Base-by-base conservation (phyloP, 2,888 invertebrate species). In the Antheraea assamensis region DNA sequence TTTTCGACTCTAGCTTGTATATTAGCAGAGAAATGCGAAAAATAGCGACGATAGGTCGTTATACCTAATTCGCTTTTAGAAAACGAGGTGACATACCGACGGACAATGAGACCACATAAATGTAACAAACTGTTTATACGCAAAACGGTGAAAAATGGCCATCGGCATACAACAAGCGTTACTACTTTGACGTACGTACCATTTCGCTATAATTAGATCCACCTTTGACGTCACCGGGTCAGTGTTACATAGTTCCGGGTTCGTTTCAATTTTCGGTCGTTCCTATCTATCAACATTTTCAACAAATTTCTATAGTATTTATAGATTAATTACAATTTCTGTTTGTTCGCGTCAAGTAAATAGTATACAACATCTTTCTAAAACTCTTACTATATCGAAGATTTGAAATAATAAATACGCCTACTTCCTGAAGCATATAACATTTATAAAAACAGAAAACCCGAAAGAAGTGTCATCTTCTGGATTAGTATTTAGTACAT, bases 211-310 rank as follows among this genome's bases (percentile, higher is more conserved):
- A 58, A 66, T 66, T 31, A 66, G 66, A 66, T 17, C 17, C 66
- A 31, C 19, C 17, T 15, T 31, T 66, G 66, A 31, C 66, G 66
- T 66, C 66, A 19, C 4, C 31, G 66, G 66, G 66, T 66, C 31
- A 66, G 31, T 66, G 66, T 66, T 66, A 66, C 66, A 31, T 19
- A 30, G 31, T 66, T 30, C 66, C 66, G 66, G 66, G 66, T 66
- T 66, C 66, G 13, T 31, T 30, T 66, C 3, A 30, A 31, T 66
- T 31, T 66, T 30, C 66, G 31, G 30, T 21, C 31, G 66, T 66
- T 66, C 30, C 24, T 24, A 24, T 58, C 24, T 58, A 58, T 7
- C 13, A n/a, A 58, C 24, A 10, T 13, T 58, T 13, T 58, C 13
- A 13, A 24, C 58, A 13, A 58, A 21, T 8, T 58, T 58, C n/a